These are phyloP conservation scores for Malthinus seriepunctatus DNA, from an alignment of 2,888 invertebrate genomes.

Conservation along the genomic window DNA sequence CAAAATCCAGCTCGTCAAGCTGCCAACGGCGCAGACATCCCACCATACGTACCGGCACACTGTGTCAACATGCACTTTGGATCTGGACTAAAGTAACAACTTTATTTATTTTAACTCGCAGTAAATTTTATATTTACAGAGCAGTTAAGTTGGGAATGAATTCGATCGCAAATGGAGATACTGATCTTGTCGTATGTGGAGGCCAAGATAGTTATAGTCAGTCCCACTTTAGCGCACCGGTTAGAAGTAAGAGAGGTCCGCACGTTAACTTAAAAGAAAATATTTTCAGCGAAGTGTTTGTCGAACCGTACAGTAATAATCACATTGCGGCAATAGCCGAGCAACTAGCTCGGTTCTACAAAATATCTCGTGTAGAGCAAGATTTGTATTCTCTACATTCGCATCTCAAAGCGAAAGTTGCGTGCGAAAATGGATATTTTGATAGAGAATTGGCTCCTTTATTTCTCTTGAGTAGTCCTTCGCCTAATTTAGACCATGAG, in stretches of 20 bases:
- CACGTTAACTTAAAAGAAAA: slow-evolving; percentile 63
- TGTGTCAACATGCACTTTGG: slow-evolving; percentile 81
- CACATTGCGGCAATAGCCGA: slow-evolving; percentile 88
- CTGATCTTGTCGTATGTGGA: slow-evolving; percentile 71
- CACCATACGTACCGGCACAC: slow-evolving; percentile 69
- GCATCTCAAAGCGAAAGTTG: slow-evolving; percentile 65
- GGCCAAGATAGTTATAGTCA: slow-evolving; percentile 85
- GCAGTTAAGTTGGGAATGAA: slow-evolving; percentile 69
- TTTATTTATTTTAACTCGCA: too few relatives aligned
- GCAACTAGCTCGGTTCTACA: slow-evolving; percentile 70
- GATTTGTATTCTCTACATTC: slow-evolving; percentile 71
- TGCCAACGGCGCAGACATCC: slow-evolving; percentile 71
- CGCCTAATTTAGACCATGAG: slow-evolving; percentile 73
- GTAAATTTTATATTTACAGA: background rate
- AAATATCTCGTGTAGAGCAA: slow-evolving; percentile 69
- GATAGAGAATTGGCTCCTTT: slow-evolving; percentile 76
- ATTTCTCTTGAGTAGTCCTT: slow-evolving; percentile 62
- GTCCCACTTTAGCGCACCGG: slow-evolving; percentile 67
- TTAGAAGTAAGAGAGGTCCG: slow-evolving; percentile 53
- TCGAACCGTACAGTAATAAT: slow-evolving; percentile 71
- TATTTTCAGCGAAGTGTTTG: slow-evolving; percentile 71
- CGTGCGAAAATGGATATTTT: slow-evolving; percentile 67
- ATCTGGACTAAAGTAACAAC: slow-evolving; percentile 66
- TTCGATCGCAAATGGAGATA: slow-evolving; percentile 68
- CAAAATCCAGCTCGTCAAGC: slow-evolving; percentile 85